phyloP scores from a whole-genome alignment of 2,888 invertebrate species.

The Dascillus cervinus region DNA sequence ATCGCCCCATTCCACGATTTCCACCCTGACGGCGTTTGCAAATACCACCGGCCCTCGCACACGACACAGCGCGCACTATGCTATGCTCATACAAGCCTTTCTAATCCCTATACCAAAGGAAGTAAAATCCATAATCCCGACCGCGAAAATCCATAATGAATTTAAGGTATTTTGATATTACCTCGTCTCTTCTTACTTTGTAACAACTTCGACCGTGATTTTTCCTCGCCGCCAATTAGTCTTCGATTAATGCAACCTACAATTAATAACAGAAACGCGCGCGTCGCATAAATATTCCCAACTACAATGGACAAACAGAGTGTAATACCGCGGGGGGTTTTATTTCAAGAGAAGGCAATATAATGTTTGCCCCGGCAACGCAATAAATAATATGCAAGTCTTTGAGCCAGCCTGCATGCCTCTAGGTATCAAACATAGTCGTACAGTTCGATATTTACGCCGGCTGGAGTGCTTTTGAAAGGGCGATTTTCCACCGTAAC shows the following conservation, averaged over 20 bases:
- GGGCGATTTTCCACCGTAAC: no score
- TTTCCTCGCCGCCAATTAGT: no score
- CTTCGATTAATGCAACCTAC: no score
- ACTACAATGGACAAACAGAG: conserved; percentile 11
- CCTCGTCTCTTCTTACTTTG: no score
- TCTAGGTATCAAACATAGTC: conserved; percentile 38
- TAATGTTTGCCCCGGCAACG: conserved; percentile 43
- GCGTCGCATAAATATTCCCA: no score
- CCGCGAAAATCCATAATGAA: conserved; percentile 23
- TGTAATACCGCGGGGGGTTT: conserved; percentile 18
- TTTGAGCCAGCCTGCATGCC: conserved; percentile 41
- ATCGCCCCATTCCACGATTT: conserved; percentile 15
- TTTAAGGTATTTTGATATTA: conserved; percentile 16
- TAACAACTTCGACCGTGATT: no score
- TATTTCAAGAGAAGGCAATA: conserved; percentile 20
- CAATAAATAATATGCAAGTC: conserved; percentile 46
- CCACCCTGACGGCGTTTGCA: conserved; percentile 24
- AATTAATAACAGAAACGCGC: no score
- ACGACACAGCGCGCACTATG: conserved; percentile 16
- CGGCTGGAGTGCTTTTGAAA: no score
- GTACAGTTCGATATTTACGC: conserved; percentile 23
- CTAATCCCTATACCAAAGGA: conserved; percentile 33
- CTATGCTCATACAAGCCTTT: conserved; percentile 29
- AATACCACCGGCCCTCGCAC: conserved; percentile 29
- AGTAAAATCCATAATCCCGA: conserved; percentile 34